phyloP scores from a whole-genome alignment of 2,113 vertebrate species.

The Clarias macrocephalus region DNA sequence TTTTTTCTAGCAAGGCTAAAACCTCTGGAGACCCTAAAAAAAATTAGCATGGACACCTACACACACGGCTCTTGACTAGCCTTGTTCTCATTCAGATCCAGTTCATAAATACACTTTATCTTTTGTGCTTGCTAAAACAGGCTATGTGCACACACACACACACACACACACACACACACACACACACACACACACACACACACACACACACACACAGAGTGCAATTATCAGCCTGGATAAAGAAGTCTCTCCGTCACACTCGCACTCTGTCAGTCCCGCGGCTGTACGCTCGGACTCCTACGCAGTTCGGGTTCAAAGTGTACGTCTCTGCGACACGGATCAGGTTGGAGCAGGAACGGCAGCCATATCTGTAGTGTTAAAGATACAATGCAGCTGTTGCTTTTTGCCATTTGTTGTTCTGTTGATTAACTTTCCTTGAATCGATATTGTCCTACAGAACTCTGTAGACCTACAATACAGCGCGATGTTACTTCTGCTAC shows the following conservation, averaged over 20 bases:
- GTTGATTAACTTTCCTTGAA: background rate
- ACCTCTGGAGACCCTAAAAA: background rate
- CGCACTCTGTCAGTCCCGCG: background rate
- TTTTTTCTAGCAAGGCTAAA: background rate
- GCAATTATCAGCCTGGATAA: slow-evolving; percentile 29
- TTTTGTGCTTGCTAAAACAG: background rate
- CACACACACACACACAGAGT: background rate
- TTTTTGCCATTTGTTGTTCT: slow-evolving; percentile 7
- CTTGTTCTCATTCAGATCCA: slow-evolving; percentile 30
- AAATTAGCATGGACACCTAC: slow-evolving; percentile 12
- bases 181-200: background rate
- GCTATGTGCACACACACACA: background rate
- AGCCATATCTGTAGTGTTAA: background rate
- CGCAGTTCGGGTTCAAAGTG: background rate
- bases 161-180: background rate
- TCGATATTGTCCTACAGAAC: too few species aligned
- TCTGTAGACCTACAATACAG: too few species aligned
- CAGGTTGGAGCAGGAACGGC: background rate
- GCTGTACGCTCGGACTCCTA: slow-evolving; percentile 9
- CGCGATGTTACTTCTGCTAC: too few species aligned
- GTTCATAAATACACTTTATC: slow-evolving; percentile 32
- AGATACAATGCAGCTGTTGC: background rate
- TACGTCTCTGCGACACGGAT: background rate
- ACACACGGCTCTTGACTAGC: background rate
- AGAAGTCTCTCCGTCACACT: background rate